Conservation (phyloP, 1,140 invertebrate species). For the Brachionus paranguensis region DNA sequence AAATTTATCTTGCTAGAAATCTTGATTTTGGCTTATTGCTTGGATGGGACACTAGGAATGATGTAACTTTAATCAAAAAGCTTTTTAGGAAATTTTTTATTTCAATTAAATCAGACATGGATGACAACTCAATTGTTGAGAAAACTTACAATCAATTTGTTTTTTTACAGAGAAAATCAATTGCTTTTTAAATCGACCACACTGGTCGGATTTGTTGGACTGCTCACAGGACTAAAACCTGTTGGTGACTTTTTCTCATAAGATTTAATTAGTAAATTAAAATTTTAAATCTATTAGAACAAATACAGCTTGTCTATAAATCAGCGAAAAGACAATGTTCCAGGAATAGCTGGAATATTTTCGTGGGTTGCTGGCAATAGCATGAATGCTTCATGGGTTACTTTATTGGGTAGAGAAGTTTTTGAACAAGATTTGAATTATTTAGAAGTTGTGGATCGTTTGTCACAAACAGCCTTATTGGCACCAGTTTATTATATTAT, state of each 20-base stretch:
- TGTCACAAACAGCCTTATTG: background rate
- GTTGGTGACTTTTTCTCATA: background rate
- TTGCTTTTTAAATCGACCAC: constrained; percentile 58
- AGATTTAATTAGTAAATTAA: background rate
- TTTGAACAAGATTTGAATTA: background rate
- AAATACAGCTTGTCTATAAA: background rate
- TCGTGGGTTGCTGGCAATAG: background rate
- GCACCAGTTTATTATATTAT: background rate
- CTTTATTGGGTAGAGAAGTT: background rate
- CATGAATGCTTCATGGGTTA: background rate
- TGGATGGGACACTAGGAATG: constrained; percentile 38
- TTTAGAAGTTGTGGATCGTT: background rate
- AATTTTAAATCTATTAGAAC: background rate
- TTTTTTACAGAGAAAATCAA: constrained; percentile 56
- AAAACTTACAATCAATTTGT: constrained; percentile 58
- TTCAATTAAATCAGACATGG: constrained; percentile 55
- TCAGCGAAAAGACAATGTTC: background rate
- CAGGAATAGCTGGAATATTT: background rate
- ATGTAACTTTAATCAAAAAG: background rate
- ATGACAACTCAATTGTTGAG: constrained; percentile 56
- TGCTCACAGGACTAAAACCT: constrained; percentile 52
- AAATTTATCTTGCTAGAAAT: constrained; percentile 58
- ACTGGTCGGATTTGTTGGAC: constrained; percentile 61
- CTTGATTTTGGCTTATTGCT: constrained; percentile 62
- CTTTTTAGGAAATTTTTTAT: background rate